Conservation (phyloP, 2,797 vertebrate species). For the Zonotrichia albicollis region DNA sequence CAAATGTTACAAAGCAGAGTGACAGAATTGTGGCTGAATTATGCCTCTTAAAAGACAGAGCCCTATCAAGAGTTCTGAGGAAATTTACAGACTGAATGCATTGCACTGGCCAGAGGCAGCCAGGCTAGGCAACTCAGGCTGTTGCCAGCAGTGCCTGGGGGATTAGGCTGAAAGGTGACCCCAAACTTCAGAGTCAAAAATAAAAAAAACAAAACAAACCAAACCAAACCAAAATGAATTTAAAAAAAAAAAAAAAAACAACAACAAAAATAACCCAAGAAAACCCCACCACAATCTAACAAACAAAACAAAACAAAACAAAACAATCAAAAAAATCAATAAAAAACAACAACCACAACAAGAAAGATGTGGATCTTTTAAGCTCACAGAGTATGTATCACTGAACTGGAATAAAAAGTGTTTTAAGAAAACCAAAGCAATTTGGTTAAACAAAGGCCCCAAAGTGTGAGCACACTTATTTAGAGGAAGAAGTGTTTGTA, state of each 20-base stretch:
- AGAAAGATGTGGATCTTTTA: not conserved
- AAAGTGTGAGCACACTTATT: not conserved
- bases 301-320: not conserved
- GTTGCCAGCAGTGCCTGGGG: not conserved
- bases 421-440: not conserved
- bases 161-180: not conserved
- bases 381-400: fast-evolving
- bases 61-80: not conserved
- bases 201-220: not conserved
- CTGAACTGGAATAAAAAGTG: not conserved
- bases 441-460: not conserved
- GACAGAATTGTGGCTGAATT: not conserved
- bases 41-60: not conserved
- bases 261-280: not conserved
- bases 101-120: not conserved
- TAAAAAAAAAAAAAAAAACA: too few relatives aligned
- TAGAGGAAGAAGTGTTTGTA: not conserved
- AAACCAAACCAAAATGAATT: not conserved
- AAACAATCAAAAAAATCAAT: too few relatives aligned
- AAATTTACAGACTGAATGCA: not conserved
- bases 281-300: not conserved
- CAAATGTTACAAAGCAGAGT: not conserved
- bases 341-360: not conserved
- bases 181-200: not conserved
- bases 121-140: not conserved